A percentile compares a stretch with the other conserved stretches of the same genome.
Evolutionary conservation across 2,113 vertebrate genomes (phyloP).

Genomic region (Tupaia chinensis): DNA sequence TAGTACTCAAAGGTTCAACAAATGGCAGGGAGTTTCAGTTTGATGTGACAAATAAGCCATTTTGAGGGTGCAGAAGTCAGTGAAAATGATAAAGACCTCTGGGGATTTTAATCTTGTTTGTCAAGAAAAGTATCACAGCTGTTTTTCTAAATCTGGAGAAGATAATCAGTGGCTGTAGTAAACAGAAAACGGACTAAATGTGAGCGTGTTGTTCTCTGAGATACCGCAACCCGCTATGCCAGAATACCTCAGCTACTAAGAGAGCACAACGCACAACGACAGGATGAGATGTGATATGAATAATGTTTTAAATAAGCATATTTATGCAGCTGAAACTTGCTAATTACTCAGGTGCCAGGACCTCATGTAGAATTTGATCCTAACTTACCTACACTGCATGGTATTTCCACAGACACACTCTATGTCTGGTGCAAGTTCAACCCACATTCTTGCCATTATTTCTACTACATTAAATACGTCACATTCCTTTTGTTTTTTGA

Average conservation of each 20-base stretch:
- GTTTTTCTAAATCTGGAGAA: constrained; percentile 76
- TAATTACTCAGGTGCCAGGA: neutral
- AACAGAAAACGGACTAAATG: constrained; percentile 71
- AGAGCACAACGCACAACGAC: neutral
- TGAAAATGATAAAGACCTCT: constrained; percentile 67
- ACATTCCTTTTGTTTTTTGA: neutral
- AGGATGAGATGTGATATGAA: accelerated
- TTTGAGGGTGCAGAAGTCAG: constrained; percentile 57
- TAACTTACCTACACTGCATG: neutral
- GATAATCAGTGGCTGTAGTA: constrained; percentile 74
- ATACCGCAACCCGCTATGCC: no score
- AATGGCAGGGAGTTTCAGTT: constrained; percentile 57
- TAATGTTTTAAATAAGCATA: accelerated
- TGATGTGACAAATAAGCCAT: constrained; percentile 66
- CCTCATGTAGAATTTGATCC: neutral
- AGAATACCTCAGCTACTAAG: neutral
- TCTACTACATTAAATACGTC: neutral
- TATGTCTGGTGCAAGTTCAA: neutral
- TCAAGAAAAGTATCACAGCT: constrained; percentile 82
- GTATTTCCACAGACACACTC: neutral
- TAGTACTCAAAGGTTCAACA: neutral
- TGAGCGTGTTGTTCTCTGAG: neutral
- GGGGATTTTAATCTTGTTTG: constrained; percentile 81
- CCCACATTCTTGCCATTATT: neutral
- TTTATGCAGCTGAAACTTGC: neutral